Conservation (phyloP, 2,888 invertebrate genomes). For the Stegana nigrithorax region DNA sequence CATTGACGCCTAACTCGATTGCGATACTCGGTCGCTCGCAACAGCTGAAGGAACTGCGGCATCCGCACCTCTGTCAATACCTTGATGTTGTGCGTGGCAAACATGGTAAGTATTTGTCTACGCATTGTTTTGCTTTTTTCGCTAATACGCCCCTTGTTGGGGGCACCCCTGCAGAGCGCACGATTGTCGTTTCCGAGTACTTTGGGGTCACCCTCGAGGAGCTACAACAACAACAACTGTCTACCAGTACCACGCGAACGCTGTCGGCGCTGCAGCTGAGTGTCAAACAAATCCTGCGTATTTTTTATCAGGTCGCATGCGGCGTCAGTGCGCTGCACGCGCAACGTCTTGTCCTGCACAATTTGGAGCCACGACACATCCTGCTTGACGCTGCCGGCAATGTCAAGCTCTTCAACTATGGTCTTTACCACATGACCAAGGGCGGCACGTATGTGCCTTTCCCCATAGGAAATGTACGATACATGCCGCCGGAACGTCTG, state of each 20-base stretch:
- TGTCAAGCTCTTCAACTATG: slow-evolving; percentile 92
- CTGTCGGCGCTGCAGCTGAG: slow-evolving; percentile 66
- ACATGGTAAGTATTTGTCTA: slow-evolving; percentile 78
- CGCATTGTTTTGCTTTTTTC: background rate
- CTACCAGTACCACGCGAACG: no score
- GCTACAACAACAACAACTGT: slow-evolving; percentile 68
- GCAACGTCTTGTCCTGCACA: slow-evolving; percentile 81
- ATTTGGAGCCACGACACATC: slow-evolving; percentile 85
- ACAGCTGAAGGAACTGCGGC: slow-evolving; percentile 80
- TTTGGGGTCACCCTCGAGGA: slow-evolving; percentile 77
- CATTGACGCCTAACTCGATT: slow-evolving; percentile 95
- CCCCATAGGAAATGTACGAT: slow-evolving; percentile 84
- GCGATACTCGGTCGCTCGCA: slow-evolving; percentile 92
- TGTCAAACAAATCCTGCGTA: slow-evolving; percentile 71
- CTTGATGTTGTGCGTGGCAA: slow-evolving; percentile 92
- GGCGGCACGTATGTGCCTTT: slow-evolving; percentile 88
- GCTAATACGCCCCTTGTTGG: no score
- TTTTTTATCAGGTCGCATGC: slow-evolving; percentile 79
- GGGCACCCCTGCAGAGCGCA: slow-evolving; percentile 83
- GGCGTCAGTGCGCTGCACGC: slow-evolving; percentile 81
- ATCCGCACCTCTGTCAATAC: slow-evolving; percentile 88
- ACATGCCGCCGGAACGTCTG: slow-evolving; percentile 86
- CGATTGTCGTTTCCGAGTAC: slow-evolving; percentile 85
- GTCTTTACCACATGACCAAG: slow-evolving; percentile 92
- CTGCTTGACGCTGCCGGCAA: slow-evolving; percentile 76